Base-by-base conservation (phyloP, 2,888 invertebrate species). In the Pristionchus fissidentatus region DNA sequence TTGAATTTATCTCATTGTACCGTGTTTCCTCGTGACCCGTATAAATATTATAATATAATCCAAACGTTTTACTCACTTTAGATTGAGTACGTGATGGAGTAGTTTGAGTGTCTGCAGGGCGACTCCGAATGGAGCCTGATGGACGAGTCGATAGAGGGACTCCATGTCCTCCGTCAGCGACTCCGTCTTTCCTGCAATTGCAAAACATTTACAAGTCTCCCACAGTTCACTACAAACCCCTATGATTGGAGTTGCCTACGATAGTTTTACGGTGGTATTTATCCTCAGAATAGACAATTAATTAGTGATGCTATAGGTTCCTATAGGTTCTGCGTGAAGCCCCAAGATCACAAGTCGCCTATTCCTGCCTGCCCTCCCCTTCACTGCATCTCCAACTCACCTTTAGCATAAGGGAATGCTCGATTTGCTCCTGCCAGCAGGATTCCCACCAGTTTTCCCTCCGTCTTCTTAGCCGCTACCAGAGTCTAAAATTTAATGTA, bases 381-480 rank as follows among this genome's bases (percentile, higher is more conserved):
- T 22, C 8, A 66, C 4, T 22, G 66, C n/a, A 38, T 15, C 29
- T 29, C 4, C 7, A 19, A 10, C 10, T 13, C 22, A 92, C 93
- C 92, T 93, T 95, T 95, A 0, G 96, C 95, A 93, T 95, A 96
- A 0, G 96, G 96, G 93, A 95, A 96, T 0, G 96, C 96, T 89
- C 96, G 94, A 91, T 96, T 96, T 7, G 97, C 95, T 0, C 97
- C 97, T 85, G 95, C 95, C 77, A 97, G 93, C 81, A 97, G 94
- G 0, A 95, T 95, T 87, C 95, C 95, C 95, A 97, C 95, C 94
- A 96, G 95, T 91, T 95, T 95, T 89, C 95, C 95, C 91, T 96
- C 95, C 0, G 96, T 95, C 73, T 95, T 95, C 92, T 97, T 96
- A 7, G 86, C 87, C 10, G 86, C 84, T 15, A 97, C 95, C 22